A percentile compares a stretch with the other conserved stretches of the same genome.
These are phyloP conservation scores for Thunnus albacares DNA, from an alignment of 2,797 vertebrate genomes.

Conservation along the genomic window DNA sequence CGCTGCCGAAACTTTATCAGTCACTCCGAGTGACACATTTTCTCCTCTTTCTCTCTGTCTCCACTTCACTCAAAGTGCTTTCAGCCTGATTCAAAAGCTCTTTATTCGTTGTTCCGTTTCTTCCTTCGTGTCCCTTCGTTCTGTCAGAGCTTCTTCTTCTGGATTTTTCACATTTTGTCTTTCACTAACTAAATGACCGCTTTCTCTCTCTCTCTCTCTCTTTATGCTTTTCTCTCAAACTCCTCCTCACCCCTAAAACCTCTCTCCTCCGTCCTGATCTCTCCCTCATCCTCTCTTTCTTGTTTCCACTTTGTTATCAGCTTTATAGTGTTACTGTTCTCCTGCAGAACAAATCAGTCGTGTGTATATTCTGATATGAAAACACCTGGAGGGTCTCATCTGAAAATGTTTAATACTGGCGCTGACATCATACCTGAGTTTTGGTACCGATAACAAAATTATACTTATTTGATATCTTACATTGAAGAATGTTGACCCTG, in stretches of 20 bases:
- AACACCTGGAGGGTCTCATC: not conserved
- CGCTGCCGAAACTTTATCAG: slow-evolving; percentile 75
- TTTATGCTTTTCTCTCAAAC: not conserved
- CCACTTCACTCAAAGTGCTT: slow-evolving; percentile 34
- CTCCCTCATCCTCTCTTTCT: not conserved
- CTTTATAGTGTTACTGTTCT: not conserved
- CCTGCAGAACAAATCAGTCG: not conserved
- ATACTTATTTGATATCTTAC: too few species aligned
- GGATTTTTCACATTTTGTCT: slow-evolving; percentile 43
- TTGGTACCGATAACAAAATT: too few species aligned
- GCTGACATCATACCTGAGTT: not conserved
- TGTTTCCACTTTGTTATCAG: not conserved
- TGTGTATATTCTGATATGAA: not conserved
- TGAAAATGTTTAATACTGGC: not conserved
- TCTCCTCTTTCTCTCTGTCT: slow-evolving; percentile 47
- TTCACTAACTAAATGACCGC: slow-evolving; percentile 44
- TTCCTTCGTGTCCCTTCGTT: slow-evolving; percentile 20
- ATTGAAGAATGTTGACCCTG: too few species aligned
- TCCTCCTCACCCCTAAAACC: not conserved
- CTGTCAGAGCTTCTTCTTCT: slow-evolving; percentile 13
- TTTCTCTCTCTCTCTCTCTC: slow-evolving; percentile 10
- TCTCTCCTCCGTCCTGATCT: not conserved
- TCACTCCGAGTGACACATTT: slow-evolving; percentile 67
- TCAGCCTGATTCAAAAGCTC: slow-evolving; percentile 53
- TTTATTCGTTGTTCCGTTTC: slow-evolving; percentile 49